These are phyloP conservation scores for Ophioderma brevispina DNA, from an alignment of 35 echinoderm and acorn worm genomes.

Conservation along the genomic window DNA sequence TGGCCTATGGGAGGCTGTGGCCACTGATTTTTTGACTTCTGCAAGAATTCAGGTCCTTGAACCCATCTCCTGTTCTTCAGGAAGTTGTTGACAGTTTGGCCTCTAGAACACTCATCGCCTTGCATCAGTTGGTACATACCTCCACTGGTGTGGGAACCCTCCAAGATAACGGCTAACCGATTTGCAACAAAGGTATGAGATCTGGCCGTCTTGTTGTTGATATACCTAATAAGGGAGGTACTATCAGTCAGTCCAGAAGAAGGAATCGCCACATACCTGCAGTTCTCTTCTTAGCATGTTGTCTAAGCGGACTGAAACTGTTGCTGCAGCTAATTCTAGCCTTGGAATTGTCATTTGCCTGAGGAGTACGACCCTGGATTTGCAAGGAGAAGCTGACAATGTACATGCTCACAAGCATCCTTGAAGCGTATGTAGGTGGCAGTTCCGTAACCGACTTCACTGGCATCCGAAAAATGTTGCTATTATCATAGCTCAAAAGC, in stretches of 20 bases:
- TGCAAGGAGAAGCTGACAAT: constrained; percentile 27
- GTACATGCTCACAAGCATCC: neutral
- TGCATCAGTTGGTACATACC: constrained; percentile 27
- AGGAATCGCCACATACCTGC: constrained; percentile 1
- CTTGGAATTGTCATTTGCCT: constrained; percentile 53
- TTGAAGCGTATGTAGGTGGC: constrained; percentile 4
- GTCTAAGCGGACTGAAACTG: constrained; percentile 33
- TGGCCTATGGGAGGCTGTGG: neutral
- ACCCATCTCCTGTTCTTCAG: constrained; percentile 22
- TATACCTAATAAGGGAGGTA: constrained; percentile 65
- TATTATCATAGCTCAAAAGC: neutral
- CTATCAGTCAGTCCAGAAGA: constrained; percentile 57
- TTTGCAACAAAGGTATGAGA: constrained; percentile 80
- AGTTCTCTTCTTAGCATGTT: constrained; percentile 26
- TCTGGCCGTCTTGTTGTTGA: constrained; percentile 44
- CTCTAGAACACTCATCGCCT: constrained; percentile 58
- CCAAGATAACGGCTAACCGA: constrained; percentile 43
- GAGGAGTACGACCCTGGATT: constrained; percentile 24
- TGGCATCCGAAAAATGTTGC: constrained; percentile 74
- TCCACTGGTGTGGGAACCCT: constrained; percentile 57
- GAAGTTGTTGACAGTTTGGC: constrained; percentile 8
- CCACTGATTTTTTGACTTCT: neutral
- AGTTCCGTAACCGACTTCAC: constrained; percentile 21
- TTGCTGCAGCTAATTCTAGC: constrained; percentile 48
- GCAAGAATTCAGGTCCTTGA: constrained; percentile 56